Evolutionary conservation across 2,797 vertebrate species (phyloP).

Genomic region (Tragelaphus oryx): DNA sequence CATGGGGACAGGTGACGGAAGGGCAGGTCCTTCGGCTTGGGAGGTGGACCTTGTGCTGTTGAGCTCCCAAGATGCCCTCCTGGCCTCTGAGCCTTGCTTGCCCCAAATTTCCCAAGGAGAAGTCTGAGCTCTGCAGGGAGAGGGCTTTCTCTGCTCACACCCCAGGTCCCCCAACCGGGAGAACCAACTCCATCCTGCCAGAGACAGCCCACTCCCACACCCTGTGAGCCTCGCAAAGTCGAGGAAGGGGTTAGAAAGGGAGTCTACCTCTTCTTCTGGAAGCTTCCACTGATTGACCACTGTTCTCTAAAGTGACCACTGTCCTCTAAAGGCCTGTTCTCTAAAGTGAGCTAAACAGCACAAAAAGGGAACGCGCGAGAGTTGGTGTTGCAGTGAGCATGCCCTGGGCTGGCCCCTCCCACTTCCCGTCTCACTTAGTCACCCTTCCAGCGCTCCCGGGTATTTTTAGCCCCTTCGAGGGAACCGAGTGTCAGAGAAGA

Average conservation of each 20-base stretch:
- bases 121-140: background rate
- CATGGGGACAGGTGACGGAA: background rate
- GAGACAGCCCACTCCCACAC: background rate
- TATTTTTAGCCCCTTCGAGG: background rate
- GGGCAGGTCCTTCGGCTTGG: background rate
- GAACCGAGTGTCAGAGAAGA: background rate
- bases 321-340: background rate
- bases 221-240: background rate
- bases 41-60: background rate
- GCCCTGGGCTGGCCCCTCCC: background rate
- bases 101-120: background rate
- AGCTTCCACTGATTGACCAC: background rate
- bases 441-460: fast-evolving
- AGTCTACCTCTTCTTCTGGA: background rate
- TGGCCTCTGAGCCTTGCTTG: background rate
- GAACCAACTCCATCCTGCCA: background rate
- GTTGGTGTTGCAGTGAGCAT: background rate
- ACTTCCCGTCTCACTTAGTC: background rate
- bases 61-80: background rate
- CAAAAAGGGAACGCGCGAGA: background rate
- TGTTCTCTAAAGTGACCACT: background rate
- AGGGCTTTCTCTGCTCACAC: background rate
- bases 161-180: too few species aligned
- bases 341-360: background rate
- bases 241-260: background rate